Evolutionary conservation across 2,113 vertebrate species (phyloP).

Genomic region (Chamaea fasciata): DNA sequence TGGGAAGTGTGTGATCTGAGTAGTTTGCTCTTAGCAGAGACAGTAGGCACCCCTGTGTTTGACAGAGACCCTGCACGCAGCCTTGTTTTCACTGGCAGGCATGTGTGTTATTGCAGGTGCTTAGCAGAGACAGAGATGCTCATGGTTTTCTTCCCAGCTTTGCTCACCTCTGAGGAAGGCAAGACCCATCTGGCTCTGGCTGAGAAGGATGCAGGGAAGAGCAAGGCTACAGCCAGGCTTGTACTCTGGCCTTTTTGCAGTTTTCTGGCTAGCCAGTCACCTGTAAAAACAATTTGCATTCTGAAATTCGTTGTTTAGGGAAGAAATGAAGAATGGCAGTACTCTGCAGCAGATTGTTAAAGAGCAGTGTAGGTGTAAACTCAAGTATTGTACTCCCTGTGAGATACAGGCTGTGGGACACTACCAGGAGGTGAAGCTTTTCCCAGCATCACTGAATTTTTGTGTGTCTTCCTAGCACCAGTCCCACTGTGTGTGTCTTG

Average conservation of each 20-base stretch:
- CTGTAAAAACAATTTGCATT: neutral
- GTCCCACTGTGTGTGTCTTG: neutral
- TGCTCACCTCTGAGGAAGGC: neutral
- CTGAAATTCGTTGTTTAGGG: neutral
- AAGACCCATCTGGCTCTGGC: neutral
- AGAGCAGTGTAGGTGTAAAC: neutral
- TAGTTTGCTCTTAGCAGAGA: neutral
- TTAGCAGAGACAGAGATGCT: neutral
- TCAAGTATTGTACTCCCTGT: neutral
- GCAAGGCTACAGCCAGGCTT: neutral
- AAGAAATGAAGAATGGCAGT: neutral
- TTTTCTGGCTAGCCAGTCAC: neutral
- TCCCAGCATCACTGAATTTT: neutral
- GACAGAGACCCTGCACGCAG: neutral
- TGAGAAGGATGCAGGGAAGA: neutral
- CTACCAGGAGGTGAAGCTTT: neutral
- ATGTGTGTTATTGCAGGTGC: neutral
- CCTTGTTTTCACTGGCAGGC: neutral
- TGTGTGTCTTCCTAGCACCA: neutral
- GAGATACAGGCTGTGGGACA: neutral
- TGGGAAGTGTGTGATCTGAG: constrained; percentile 30
- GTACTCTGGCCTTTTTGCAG: neutral
- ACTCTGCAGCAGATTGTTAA: neutral
- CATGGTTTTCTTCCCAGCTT: neutral
- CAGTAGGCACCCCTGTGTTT: neutral